Base-by-base conservation (phyloP, 2,888 invertebrate species). In the Eugnorisma glareosa region DNA sequence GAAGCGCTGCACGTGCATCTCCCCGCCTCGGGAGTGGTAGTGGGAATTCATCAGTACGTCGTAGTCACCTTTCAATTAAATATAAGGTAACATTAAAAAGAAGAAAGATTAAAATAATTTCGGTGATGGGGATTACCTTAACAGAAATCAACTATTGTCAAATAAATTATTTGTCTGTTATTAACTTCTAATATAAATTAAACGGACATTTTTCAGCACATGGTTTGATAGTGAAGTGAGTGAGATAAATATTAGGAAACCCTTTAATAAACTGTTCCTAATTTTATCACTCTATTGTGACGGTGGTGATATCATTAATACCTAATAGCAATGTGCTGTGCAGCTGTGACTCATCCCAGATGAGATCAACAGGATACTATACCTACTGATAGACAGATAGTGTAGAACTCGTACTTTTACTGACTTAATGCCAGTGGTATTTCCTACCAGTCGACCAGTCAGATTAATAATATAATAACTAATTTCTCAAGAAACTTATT, bases 1-100 rank as follows among this genome's bases (percentile, higher is more conserved):
- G 83, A 96, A 96, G 79, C 94, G 93, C 86, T 96, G 95, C 35
- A 96, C 92, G 79, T 93, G 96, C 93, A 97, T 91, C 84, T 96
- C 96, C 54, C 97, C 97, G 1, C 96, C 96, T 37, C 96, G 94
- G 8, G 96, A 92, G 89, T 97, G 97, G 90, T 95, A 95, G 82
- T 93, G 92, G 13, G 95, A 94, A 90, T 97, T 96, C 92, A 95
- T 94, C 3, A 96, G 88, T 24, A 96, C 91, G 76, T 97, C 97
- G 89, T 96, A 96, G 87, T 97, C 96, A 91, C 96, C 97, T 97
- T 87, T 28, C 92, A 94, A 87, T 67, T 78, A 74, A 73, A 71
- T 81, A 8, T 24, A 31, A n/a, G 10, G 8, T 64, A 18, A 74
- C 8, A 28, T 37, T 43, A 31, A 59, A 31, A 59, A 7, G 7